These are phyloP conservation scores for Euspilapteryx auroguttella DNA, from an alignment of 2,888 invertebrate species.

Conservation along the genomic window DNA sequence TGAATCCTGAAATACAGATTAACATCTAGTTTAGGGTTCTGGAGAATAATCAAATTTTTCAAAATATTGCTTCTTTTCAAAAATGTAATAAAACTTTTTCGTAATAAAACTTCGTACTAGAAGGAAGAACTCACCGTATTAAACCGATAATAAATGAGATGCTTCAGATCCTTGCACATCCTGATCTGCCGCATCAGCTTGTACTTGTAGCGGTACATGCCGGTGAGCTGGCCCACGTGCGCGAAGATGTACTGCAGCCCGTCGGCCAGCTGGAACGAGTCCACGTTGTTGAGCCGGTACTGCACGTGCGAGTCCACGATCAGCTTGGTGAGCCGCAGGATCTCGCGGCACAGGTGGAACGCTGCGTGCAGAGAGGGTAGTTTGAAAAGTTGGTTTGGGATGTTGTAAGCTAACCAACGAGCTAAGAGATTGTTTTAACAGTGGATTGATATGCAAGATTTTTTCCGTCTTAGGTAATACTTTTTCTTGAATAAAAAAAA, in stretches of 20 bases:
- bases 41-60: too few relatives aligned
- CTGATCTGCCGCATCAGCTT: conserved; percentile 98
- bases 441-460: too few relatives aligned
- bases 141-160: conserved; percentile 98
- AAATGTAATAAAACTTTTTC: too few relatives aligned
- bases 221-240: conserved; percentile 98
- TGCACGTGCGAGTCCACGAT: conserved; percentile 99
- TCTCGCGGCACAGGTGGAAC: conserved; percentile 98
- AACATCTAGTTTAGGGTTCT: too few relatives aligned
- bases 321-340: conserved; percentile 95
- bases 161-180: conserved; percentile 99
- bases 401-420: too few relatives aligned
- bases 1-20: too few relatives aligned
- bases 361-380: conserved; percentile 52
- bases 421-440: too few relatives aligned
- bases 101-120: too few relatives aligned
- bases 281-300: conserved; percentile 98
- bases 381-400: neutral
- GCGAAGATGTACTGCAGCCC: conserved; percentile 99
- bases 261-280: conserved; percentile 97
- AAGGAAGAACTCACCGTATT: conserved; percentile 91
- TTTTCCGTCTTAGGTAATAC: too few relatives aligned
- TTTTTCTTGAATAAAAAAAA: too few relatives aligned
- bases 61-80: too few relatives aligned
- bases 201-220: conserved; percentile 99